Conservation (phyloP, 2,113 vertebrate species). For the Morone chrysops region DNA sequence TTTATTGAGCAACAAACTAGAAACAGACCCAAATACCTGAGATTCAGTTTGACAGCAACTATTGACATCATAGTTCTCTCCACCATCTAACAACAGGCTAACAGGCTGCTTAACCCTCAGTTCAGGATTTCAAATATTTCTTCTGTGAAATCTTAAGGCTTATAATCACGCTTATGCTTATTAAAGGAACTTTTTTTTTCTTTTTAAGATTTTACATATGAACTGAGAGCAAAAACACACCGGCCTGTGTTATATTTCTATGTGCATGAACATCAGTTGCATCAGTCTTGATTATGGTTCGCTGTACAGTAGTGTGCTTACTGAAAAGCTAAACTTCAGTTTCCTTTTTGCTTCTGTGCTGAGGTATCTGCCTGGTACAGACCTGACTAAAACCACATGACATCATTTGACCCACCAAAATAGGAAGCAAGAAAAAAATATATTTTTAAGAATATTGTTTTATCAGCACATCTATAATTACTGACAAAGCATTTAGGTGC, state of each 20-base stretch:
- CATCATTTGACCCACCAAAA: not conserved
- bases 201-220: not conserved
- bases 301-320: not conserved
- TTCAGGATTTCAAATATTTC: not conserved
- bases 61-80: not conserved
- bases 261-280: conserved; percentile 21
- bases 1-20: not conserved
- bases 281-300: not conserved
- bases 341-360: not conserved
- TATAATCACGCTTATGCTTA: not conserved
- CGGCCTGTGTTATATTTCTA: not conserved
- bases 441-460: not conserved
- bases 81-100: not conserved
- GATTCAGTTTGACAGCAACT: conserved; percentile 34
- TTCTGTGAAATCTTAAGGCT: not conserved
- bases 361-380: not conserved
- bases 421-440: not conserved
- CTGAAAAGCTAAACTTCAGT: not conserved
- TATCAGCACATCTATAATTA: not conserved
- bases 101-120: not conserved
- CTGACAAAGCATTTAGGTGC: not conserved
- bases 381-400: not conserved
- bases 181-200: not conserved
- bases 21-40: conserved; percentile 48
- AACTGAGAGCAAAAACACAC: not conserved